Evolutionary conservation across 2,888 invertebrate genomes (phyloP).

Genomic region (Drosophila macrospina): DNA sequence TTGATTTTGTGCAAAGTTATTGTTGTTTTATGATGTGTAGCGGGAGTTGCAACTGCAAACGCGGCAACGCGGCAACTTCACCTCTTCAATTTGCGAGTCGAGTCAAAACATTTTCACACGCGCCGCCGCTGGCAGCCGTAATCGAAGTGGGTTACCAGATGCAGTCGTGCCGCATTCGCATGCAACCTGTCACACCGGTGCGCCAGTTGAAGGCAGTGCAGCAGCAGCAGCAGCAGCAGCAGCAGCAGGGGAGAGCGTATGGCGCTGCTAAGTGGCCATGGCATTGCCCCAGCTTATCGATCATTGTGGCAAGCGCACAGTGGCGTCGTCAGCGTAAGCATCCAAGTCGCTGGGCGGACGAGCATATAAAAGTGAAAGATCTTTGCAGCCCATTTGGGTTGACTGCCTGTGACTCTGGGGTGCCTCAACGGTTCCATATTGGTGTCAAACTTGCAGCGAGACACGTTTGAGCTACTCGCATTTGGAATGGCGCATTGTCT

Average conservation of each 20-base stretch:
- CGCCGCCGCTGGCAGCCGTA: constrained; percentile 59
- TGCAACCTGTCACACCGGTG: constrained; percentile 75
- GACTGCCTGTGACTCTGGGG: constrained; percentile 10
- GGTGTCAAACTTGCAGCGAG: constrained; percentile 72
- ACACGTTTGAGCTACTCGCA: constrained; percentile 68
- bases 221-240: neutral
- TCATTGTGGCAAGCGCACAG: constrained; percentile 54
- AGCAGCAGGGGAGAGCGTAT: neutral
- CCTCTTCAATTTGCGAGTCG: constrained; percentile 26
- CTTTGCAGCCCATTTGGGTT: constrained; percentile 1
- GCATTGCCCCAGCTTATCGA: constrained; percentile 75
- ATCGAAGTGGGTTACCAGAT: constrained; percentile 79
- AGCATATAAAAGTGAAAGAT: constrained; percentile 70
- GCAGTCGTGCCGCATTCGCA: constrained; percentile 79
- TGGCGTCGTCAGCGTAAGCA: constrained; percentile 45
- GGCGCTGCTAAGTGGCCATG: constrained; percentile 65
- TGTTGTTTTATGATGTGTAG: constrained; percentile 59
- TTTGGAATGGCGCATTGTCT: constrained; percentile 66
- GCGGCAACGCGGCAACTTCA: neutral
- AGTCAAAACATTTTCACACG: constrained; percentile 68
- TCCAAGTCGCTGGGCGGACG: constrained; percentile 20
- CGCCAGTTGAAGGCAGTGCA: constrained; percentile 33
- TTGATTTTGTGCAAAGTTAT: constrained; percentile 66
- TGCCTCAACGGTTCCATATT: constrained; percentile 52
- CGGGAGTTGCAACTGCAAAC: constrained; percentile 40